A percentile compares a stretch with the other conserved stretches of the same genome.
Conservation (phyloP, 2,797 vertebrate species). For the Euthynnus affinis region DNA sequence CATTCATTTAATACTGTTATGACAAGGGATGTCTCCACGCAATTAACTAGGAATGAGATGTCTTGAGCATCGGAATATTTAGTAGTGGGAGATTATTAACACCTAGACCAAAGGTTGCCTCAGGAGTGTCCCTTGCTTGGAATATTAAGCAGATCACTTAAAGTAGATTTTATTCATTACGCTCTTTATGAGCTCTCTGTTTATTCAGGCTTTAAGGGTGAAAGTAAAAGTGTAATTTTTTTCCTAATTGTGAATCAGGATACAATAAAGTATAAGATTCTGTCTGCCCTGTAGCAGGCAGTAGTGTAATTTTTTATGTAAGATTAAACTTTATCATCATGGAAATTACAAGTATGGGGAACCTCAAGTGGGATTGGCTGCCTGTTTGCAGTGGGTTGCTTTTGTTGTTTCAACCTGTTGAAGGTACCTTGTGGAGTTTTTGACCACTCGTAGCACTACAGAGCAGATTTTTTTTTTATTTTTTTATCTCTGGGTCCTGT, state of each 20-base stretch:
- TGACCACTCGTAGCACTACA: too few species aligned
- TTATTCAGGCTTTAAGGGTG: conserved; percentile 15
- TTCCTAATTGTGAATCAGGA: not conserved
- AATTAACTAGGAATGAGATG: conserved; percentile 46
- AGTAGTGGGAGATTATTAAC: conserved; percentile 42
- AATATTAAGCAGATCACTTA: conserved; percentile 27
- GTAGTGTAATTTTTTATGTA: not conserved
- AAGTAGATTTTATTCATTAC: conserved; percentile 17
- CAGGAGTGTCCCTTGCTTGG: conserved; percentile 2
- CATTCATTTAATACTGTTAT: conserved; percentile 36
- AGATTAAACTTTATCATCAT: not conserved
- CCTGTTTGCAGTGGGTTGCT: not conserved
- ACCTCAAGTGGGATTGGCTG: not conserved
- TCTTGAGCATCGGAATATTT: conserved; percentile 35
- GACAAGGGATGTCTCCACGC: conserved; percentile 48
- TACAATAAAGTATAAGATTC: not conserved
- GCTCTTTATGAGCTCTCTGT: conserved; percentile 12
- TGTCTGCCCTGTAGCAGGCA: not conserved
- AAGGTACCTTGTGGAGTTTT: not conserved
- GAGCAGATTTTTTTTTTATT: too few species aligned
- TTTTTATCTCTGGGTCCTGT: too few species aligned
- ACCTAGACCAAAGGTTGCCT: conserved; percentile 21
- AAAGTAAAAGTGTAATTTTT: conserved; percentile 8
- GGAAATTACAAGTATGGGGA: not conserved
- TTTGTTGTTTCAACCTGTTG: not conserved